Percentiles rank a stretch among this genome's conserved stretches.
Evolutionary conservation across 2,888 invertebrate species (phyloP).

Genomic region (Sarcophaga rosellei): DNA sequence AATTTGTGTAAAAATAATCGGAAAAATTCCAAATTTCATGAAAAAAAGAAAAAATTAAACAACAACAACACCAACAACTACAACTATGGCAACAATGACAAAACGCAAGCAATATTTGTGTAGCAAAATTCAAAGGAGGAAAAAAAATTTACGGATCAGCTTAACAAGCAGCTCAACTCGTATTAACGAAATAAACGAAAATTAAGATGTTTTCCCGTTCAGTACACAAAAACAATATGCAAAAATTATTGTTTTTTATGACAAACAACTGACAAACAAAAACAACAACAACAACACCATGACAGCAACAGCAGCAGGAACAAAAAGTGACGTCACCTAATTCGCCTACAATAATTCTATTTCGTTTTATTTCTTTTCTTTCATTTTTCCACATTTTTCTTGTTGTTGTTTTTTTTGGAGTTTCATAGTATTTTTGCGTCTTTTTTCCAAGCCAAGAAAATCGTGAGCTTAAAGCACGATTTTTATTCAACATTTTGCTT

Average conservation of each 20-base stretch:
- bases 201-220: slow-evolving; percentile 69
- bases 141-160: neutral
- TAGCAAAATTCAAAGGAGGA: neutral
- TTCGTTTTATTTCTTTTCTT: slow-evolving; percentile 45
- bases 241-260: slow-evolving; percentile 69
- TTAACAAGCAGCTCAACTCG: neutral
- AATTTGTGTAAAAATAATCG: slow-evolving; percentile 28
- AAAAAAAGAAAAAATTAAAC: slow-evolving; percentile 13
- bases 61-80: slow-evolving; percentile 2
- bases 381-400: slow-evolving; percentile 3
- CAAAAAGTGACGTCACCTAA: slow-evolving; percentile 66
- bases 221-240: slow-evolving; percentile 69
- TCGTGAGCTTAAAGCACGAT: slow-evolving; percentile 66
- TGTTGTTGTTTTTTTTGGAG: neutral
- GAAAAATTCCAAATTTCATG: slow-evolving; percentile 44
- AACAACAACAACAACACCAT: slow-evolving; percentile 13
- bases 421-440: slow-evolving; percentile 9
- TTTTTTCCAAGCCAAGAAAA: slow-evolving; percentile 47
- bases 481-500: slow-evolving; percentile 66
- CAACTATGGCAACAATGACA: neutral
- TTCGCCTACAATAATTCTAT: slow-evolving; percentile 68
- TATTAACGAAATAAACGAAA: slow-evolving; percentile 54
- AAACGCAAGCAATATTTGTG: neutral
- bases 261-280: slow-evolving; percentile 66
- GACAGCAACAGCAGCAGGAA: slow-evolving; percentile 33